phyloP scores from a whole-genome alignment of 2,113 vertebrate species.

The Chiloscyllium plagiosum region DNA sequence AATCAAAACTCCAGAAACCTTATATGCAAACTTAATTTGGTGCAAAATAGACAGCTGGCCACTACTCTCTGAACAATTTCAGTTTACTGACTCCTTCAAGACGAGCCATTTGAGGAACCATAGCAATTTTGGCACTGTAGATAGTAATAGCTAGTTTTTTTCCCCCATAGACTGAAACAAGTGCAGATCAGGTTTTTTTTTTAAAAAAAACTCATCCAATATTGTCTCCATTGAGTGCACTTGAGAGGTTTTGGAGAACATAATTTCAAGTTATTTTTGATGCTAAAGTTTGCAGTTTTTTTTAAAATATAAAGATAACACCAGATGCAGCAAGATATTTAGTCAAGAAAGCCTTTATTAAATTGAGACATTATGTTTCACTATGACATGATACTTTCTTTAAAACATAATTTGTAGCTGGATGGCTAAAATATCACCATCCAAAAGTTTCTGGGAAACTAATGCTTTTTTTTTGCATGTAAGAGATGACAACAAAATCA shows the following conservation, averaged over 20 bases:
- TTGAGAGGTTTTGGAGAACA: neutral
- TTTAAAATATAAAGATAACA: neutral
- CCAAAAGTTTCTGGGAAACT: neutral
- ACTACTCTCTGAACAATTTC: neutral
- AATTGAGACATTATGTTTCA: neutral
- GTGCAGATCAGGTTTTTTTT: constrained; percentile 1
- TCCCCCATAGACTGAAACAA: neutral
- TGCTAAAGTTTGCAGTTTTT: neutral
- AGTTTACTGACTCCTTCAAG: neutral
- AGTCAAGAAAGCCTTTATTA: neutral
- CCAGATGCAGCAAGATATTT: neutral
- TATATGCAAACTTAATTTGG: too few species aligned
- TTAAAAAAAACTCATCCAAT: neutral
- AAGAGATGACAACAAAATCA: neutral
- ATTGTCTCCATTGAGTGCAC: neutral
- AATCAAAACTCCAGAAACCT: too few species aligned
- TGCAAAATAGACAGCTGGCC: too few species aligned
- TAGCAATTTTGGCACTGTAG: neutral
- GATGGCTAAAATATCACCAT: neutral
- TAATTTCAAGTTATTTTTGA: neutral
- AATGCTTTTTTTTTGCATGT: neutral
- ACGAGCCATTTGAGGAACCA: neutral
- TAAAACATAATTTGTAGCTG: neutral
- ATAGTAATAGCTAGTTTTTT: neutral
- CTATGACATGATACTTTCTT: neutral